These are phyloP conservation scores for Acomys russatus DNA, from an alignment of 2,797 vertebrate genomes.

Conservation along the genomic window DNA sequence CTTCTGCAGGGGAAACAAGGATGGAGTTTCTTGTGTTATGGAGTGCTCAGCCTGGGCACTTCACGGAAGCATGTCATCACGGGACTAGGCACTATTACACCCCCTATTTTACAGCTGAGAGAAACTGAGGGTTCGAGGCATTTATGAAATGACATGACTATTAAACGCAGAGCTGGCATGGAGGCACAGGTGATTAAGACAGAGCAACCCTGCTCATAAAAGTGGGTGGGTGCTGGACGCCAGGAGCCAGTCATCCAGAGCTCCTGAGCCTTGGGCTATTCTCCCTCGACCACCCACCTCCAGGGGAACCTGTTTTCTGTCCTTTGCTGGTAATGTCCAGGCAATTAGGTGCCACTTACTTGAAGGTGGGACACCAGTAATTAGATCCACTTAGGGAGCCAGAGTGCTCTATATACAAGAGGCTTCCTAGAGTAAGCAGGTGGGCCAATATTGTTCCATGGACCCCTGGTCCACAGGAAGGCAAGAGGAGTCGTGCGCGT, in stretches of 20 bases:
- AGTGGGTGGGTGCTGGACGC: neutral
- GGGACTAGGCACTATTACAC: neutral
- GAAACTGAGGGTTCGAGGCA: neutral
- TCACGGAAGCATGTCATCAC: neutral
- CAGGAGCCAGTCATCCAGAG: neutral
- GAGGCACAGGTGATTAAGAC: neutral
- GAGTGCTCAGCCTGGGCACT: neutral
- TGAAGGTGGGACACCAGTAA: neutral
- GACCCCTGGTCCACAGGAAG: neutral
- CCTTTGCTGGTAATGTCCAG: neutral
- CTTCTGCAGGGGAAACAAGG: constrained; percentile 51
- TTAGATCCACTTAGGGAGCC: neutral
- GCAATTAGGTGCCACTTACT: neutral
- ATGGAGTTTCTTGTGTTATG: neutral
- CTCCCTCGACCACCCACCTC: neutral
- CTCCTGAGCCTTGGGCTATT: neutral
- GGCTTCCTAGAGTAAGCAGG: neutral
- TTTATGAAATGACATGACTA: neutral
- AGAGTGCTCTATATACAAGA: neutral
- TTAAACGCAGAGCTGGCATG: neutral
- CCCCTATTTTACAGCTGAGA: constrained; percentile 40
- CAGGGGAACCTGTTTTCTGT: neutral
- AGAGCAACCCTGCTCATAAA: neutral
- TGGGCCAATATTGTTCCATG: neutral
- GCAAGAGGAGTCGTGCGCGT: neutral